These are phyloP conservation scores for Pandemis heparana DNA, from an alignment of 2,888 invertebrate genomes.

Conservation along the genomic window DNA sequence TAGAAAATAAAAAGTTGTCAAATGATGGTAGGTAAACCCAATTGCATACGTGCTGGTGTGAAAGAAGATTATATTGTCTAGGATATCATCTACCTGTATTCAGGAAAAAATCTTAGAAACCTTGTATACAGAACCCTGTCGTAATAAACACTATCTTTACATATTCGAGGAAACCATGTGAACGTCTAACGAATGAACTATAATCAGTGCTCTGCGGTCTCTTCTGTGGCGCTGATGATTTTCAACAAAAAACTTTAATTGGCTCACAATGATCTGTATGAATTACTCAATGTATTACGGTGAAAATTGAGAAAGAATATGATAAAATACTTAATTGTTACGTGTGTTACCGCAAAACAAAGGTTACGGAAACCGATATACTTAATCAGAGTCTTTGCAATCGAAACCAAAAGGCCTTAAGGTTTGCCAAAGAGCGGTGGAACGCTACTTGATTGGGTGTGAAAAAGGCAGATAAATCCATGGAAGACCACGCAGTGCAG, in stretches of 20 bases:
- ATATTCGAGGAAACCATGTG: slow-evolving; percentile 1
- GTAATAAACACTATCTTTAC: background rate
- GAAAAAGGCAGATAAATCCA: too few relatives aligned
- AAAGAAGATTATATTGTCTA: too few relatives aligned
- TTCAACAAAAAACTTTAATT: slow-evolving; percentile 20
- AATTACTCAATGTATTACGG: slow-evolving; percentile 11
- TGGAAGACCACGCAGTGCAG: too few relatives aligned
- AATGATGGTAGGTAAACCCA: too few relatives aligned
- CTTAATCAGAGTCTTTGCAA: background rate
- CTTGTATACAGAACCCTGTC: slow-evolving; percentile 3
- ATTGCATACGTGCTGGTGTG: too few relatives aligned
- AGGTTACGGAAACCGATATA: background rate
- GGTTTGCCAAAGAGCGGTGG: too few relatives aligned
- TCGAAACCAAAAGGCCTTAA: too few relatives aligned
- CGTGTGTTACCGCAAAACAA: background rate
- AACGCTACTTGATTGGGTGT: too few relatives aligned
- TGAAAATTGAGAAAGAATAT: background rate
- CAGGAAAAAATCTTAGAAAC: too few relatives aligned
- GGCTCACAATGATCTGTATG: background rate
- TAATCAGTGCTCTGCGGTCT: background rate
- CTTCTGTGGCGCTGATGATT: slow-evolving; percentile 2
- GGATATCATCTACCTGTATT: too few relatives aligned
- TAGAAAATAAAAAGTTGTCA: too few relatives aligned
- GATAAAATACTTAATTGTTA: background rate
- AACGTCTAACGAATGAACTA: background rate